phyloP scores from a whole-genome alignment of 2,113 vertebrate genomes.

The Cololabis saira region DNA sequence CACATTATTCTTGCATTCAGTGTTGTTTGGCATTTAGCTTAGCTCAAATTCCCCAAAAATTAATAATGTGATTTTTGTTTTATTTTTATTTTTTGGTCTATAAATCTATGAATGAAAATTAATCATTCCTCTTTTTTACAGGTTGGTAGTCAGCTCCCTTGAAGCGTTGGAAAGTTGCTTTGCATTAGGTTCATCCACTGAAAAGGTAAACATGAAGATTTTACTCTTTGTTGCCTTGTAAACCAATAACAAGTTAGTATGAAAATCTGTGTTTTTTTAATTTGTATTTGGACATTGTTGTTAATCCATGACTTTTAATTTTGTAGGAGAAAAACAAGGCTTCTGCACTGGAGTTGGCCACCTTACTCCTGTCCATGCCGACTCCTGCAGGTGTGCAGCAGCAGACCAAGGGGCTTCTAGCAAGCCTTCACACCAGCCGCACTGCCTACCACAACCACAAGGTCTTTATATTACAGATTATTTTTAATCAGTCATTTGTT shows the following conservation, averaged over 20 bases:
- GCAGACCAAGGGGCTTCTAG: conserved; percentile 96
- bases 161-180: conserved; percentile 99
- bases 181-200: conserved; percentile 91
- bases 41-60: conserved; percentile 40
- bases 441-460: conserved; percentile 98
- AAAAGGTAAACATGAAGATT: conserved; percentile 87
- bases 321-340: conserved; percentile 92
- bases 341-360: conserved; percentile 94
- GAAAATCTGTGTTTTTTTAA: background rate
- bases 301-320: conserved; percentile 8
- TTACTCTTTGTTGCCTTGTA: background rate
- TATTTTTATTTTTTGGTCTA: background rate
- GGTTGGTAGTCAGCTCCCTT: conserved; percentile 97
- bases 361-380: conserved; percentile 92
- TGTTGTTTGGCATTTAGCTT: conserved; percentile 62
- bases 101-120: background rate
- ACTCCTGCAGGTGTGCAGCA: conserved; percentile 96
- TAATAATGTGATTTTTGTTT: conserved; percentile 16
- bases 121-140: conserved; percentile 64
- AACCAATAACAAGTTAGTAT: background rate
- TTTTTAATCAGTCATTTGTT: background rate
- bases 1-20: conserved; percentile 53
- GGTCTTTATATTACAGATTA: conserved; percentile 74
- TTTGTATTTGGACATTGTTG: background rate
- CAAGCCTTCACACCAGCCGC: conserved; percentile 95